A percentile compares a stretch with the other conserved stretches of the same genome.
These are phyloP conservation scores for Xiphorhynchus erythropygius DNA, from an alignment of 2,797 vertebrate genomes.

Conservation along the genomic window DNA sequence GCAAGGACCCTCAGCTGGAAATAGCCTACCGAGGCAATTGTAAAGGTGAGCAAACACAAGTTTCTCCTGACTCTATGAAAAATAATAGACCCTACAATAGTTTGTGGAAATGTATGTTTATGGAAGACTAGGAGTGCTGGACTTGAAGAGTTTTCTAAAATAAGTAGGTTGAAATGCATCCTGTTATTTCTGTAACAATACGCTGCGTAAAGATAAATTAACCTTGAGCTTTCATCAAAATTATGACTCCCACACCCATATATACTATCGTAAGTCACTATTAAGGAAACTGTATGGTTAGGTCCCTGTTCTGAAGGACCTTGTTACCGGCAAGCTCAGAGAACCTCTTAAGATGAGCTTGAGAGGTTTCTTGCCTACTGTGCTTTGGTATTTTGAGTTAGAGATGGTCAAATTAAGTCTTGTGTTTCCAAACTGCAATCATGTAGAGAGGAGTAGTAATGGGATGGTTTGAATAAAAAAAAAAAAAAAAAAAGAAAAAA, in stretches of 20 bases:
- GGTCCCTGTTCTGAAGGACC: not conserved
- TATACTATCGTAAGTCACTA: not conserved
- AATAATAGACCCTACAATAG: not conserved
- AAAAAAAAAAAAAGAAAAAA: too few species aligned
- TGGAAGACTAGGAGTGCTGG: not conserved
- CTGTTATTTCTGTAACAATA: not conserved
- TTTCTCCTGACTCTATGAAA: not conserved
- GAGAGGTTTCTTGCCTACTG: not conserved
- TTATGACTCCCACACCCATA: not conserved
- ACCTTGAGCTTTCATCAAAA: not conserved
- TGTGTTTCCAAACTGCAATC: not conserved
- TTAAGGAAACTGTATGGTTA: not conserved
- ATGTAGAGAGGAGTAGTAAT: accelerated
- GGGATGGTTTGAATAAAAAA: not conserved
- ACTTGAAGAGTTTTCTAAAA: not conserved
- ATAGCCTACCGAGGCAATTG: conserved; percentile 88
- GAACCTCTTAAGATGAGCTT: not conserved
- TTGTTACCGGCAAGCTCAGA: not conserved
- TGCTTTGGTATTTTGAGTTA: not conserved
- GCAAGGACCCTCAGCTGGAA: conserved; percentile 94
- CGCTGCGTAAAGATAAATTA: not conserved
- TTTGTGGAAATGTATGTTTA: not conserved
- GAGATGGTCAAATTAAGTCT: not conserved
- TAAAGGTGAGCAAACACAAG: conserved; percentile 84
- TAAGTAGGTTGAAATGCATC: not conserved